phyloP scores from a whole-genome alignment of 1,140 invertebrate species.

The Chrysomallon squamiferum region DNA sequence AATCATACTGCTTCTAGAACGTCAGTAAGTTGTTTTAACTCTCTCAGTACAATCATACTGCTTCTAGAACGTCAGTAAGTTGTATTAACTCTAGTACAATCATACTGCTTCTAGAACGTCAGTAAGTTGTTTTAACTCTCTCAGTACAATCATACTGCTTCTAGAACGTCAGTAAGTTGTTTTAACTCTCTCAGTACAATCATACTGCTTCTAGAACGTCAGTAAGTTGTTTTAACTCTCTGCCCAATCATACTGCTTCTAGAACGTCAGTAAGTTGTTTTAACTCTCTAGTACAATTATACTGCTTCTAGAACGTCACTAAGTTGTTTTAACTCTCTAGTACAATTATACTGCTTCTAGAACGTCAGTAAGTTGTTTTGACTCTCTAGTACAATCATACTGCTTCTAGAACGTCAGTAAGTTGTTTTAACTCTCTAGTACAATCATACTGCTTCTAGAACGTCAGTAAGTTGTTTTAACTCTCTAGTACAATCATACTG shows the following conservation, averaged over 20 bases:
- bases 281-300: no score
- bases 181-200: constrained; percentile 96
- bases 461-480: no score
- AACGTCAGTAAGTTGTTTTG: constrained; percentile 69
- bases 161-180: no score
- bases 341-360: constrained; percentile 50
- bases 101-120: constrained; percentile 76
- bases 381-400: not conserved
- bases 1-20: no score
- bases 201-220: constrained; percentile 76
- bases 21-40: constrained; percentile 72
- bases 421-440: constrained; percentile 83
- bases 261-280: no score
- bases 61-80: constrained; percentile 72
- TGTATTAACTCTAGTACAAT: no score
- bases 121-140: no score
- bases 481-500: not conserved
- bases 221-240: no score
- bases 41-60: constrained; percentile 93
- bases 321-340: not conserved
- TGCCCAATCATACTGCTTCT: no score
- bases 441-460: constrained; percentile 83
- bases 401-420: not conserved
- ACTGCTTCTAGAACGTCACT: no score
- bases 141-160: no score